Evolutionary conservation across 2,113 vertebrate species (phyloP).

Genomic region (Poeciliopsis occidentalis): DNA sequence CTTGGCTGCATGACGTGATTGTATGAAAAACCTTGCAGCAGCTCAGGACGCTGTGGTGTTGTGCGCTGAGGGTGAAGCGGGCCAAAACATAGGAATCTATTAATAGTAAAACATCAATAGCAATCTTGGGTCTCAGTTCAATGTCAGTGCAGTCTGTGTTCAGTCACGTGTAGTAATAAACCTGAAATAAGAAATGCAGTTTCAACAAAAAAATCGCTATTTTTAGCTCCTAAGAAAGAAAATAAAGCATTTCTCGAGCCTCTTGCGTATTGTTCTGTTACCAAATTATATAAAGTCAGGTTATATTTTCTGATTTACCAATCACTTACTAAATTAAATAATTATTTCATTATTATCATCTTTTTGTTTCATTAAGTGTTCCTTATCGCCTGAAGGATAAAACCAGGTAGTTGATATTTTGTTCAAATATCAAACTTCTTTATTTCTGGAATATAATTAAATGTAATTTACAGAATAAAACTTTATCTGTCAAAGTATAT

Average conservation of each 20-base stretch:
- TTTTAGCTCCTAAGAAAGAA: background rate
- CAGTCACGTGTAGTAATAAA: background rate
- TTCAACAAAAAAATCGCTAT: background rate
- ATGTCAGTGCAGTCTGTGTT: background rate
- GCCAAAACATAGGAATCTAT: background rate
- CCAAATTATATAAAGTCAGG: too few species aligned
- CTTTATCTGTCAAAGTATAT: too few species aligned
- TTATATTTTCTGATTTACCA: too few species aligned
- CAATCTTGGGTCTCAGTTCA: background rate
- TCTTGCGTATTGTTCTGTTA: too few species aligned
- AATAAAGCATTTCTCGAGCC: background rate
- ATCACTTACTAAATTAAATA: too few species aligned
- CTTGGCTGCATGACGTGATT: conserved; percentile 13
- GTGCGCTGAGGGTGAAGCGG: background rate
- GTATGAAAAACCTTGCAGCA: background rate
- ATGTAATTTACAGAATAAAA: too few species aligned
- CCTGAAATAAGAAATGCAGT: background rate
- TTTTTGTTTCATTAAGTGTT: too few species aligned
- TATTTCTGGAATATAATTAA: too few species aligned
- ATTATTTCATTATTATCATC: too few species aligned
- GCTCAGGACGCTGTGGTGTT: background rate
- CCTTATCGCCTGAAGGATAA: too few species aligned
- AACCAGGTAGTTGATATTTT: too few species aligned
- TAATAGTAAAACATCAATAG: background rate
- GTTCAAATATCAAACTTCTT: background rate